These are phyloP conservation scores for Pedicia rivosa DNA, from an alignment of 2,888 invertebrate species.

Conservation along the genomic window DNA sequence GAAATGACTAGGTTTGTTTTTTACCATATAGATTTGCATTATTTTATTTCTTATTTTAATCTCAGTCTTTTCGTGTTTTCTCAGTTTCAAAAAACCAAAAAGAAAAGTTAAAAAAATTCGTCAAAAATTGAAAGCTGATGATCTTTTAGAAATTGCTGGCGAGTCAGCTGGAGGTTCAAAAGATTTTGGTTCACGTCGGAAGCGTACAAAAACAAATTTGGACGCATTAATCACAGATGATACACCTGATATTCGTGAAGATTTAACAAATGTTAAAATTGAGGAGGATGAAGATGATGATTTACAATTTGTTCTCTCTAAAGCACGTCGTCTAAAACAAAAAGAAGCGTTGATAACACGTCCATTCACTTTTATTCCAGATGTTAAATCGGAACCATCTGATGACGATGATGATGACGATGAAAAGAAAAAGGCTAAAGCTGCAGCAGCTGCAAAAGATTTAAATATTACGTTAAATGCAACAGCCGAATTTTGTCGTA, in stretches of 20 bases:
- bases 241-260: constrained; percentile 32
- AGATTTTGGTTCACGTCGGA: constrained; percentile 23
- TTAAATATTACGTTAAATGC: constrained; percentile 71
- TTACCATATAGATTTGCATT: constrained; percentile 8
- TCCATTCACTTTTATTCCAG: constrained; percentile 25
- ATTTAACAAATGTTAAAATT: constrained; percentile 34
- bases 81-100: constrained; percentile 82
- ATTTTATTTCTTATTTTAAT: constrained; percentile 16
- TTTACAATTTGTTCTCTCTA: constrained; percentile 53
- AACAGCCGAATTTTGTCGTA: constrained; percentile 93
- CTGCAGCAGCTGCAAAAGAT: constrained; percentile 17
- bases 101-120: constrained; percentile 57
- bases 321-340: constrained; percentile 52
- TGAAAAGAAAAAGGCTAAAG: too few relatives aligned
- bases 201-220: constrained; percentile 22
- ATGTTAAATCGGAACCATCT: constrained; percentile 42
- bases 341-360: constrained; percentile 28
- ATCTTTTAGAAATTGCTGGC: constrained; percentile 36
- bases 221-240: constrained; percentile 45
- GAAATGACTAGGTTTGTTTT: constrained; percentile 63
- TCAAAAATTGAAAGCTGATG: constrained; percentile 54
- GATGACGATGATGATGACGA: constrained; percentile 30
- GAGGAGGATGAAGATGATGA: constrained; percentile 58
- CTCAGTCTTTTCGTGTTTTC: constrained; percentile 25
- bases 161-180: constrained; percentile 23